Conservation (phyloP, 2,113 vertebrate genomes). For the Brienomyrus brachyistius region DNA sequence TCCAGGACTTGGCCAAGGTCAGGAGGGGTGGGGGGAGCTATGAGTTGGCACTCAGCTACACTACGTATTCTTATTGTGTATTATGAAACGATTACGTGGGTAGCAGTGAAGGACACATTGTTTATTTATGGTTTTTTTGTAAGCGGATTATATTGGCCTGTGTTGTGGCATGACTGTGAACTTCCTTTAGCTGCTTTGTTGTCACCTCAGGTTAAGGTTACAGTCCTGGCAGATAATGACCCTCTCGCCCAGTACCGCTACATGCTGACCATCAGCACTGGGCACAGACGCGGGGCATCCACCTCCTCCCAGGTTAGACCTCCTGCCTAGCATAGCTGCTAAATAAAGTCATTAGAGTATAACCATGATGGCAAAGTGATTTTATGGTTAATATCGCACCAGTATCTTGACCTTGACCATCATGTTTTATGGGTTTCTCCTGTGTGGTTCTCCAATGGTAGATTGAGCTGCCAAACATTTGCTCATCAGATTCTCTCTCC, state of each 20-base stretch:
- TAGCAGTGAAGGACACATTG: background rate
- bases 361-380: background rate
- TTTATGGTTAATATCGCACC: background rate
- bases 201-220: conserved; percentile 73
- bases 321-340: background rate
- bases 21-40: background rate
- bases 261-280: conserved; percentile 78
- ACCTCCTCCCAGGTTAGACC: conserved; percentile 78
- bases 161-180: background rate
- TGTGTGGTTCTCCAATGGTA: background rate
- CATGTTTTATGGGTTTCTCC: background rate
- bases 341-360: background rate
- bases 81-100: background rate
- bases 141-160: background rate
- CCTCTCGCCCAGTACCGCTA: conserved; percentile 84
- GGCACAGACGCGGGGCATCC: conserved; percentile 76
- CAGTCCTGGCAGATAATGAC: conserved; percentile 81
- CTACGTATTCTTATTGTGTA: background rate
- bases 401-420: background rate
- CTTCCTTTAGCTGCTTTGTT: background rate
- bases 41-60: background rate
- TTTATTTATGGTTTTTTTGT: background rate
- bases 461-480: background rate
- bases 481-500: background rate
- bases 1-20: conserved; percentile 79